Percentiles rank a stretch among this genome's conserved stretches.
Evolutionary conservation across 2,797 vertebrate genomes (phyloP).

Genomic region (Scarus forsteni): DNA sequence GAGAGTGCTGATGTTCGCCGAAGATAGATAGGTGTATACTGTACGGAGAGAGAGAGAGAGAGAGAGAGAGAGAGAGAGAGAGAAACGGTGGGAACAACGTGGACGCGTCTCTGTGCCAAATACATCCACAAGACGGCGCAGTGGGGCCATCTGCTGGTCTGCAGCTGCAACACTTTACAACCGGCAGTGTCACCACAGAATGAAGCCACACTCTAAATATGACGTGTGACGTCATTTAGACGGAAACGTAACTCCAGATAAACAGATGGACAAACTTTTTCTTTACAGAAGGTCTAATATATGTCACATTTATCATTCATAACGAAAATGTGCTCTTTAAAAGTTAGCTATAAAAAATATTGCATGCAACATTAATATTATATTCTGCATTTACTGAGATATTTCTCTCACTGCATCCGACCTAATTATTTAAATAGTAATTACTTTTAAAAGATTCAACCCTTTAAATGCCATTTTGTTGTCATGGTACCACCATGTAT

Average conservation of each 20-base stretch:
- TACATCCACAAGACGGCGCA: conserved; percentile 39
- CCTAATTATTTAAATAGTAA: no score
- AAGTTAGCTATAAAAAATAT: no score
- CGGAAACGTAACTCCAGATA: not conserved
- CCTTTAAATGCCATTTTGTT: no score
- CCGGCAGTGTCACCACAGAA: not conserved
- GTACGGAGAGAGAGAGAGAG: conserved; percentile 52
- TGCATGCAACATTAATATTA: no score
- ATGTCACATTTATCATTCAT: no score
- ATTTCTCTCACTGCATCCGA: no score
- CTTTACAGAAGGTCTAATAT: no score
- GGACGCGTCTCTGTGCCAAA: conserved; percentile 70
- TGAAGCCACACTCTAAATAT: not conserved
- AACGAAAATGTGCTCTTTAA: no score
- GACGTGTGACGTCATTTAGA: not conserved
- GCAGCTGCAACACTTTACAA: conserved; percentile 24
- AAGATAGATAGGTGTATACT: conserved; percentile 79
- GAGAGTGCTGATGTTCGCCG: conserved; percentile 75
- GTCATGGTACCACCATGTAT: no score
- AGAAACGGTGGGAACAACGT: conserved; percentile 79
- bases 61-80: conserved; percentile 26
- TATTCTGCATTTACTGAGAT: no score
- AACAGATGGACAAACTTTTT: no score
- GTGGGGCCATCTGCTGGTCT: conserved; percentile 71
- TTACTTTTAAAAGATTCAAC: no score